Percentiles rank a stretch among this genome's conserved stretches.
phyloP scores from a whole-genome alignment of 2,888 invertebrate genomes.

The Leptura quadrifasciata region DNA sequence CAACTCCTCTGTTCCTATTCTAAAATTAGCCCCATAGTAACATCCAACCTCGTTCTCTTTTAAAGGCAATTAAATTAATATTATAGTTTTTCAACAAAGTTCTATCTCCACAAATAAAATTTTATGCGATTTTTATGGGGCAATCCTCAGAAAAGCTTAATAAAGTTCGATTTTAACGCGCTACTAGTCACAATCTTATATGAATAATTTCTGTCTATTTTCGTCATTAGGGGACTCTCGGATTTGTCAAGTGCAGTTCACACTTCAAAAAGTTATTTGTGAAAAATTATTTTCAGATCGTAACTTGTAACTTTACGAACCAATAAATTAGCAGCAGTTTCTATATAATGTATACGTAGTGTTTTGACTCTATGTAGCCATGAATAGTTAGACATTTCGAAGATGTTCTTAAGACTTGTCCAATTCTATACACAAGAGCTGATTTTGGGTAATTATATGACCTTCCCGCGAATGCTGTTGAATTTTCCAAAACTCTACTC shows the following conservation, averaged over 20 bases:
- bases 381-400: too few species aligned
- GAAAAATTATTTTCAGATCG: too few species aligned
- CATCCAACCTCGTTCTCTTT: slow-evolving; percentile 53
- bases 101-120: background rate
- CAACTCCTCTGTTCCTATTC: slow-evolving; percentile 50
- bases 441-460: too few species aligned
- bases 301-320: too few species aligned
- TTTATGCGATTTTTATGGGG: slow-evolving; percentile 5
- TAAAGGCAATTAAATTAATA: slow-evolving; percentile 42
- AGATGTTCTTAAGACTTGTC: too few species aligned
- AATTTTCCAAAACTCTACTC: too few species aligned
- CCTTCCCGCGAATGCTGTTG: too few species aligned
- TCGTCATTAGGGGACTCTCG: background rate
- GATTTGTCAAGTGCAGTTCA: background rate
- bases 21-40: slow-evolving; percentile 55
- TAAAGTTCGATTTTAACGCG: background rate
- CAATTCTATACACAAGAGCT: too few species aligned
- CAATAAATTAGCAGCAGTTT: too few species aligned
- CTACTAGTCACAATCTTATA: background rate
- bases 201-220: background rate
- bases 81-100: slow-evolving; percentile 21
- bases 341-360: too few species aligned
- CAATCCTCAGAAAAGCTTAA: background rate
- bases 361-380: too few species aligned
- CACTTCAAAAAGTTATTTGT: too few species aligned